A percentile compares a stretch with the other conserved stretches of the same genome.
Evolutionary conservation across 2,113 vertebrate genomes (phyloP).

Genomic region (Saccopteryx leptura): DNA sequence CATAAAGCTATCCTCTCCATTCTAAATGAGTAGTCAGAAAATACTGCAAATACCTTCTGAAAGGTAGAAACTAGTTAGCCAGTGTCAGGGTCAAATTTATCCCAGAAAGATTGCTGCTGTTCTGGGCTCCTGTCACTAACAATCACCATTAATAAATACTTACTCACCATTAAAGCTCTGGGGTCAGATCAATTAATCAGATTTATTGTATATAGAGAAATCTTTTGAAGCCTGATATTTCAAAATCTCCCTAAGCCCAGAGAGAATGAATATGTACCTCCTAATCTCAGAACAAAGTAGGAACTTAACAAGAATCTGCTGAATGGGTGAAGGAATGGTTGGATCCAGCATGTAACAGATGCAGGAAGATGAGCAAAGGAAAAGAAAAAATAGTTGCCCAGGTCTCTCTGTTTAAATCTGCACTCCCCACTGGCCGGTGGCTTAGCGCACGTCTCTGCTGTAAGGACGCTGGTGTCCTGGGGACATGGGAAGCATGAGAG

Average conservation of each 20-base stretch:
- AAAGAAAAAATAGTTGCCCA: not conserved
- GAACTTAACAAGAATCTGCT: not conserved
- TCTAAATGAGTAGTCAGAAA: not conserved
- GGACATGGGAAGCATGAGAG: not conserved
- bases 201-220: not conserved
- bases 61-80: not conserved
- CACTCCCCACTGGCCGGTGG: not conserved
- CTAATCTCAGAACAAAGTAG: not conserved
- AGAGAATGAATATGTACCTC: not conserved
- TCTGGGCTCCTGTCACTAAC: not conserved
- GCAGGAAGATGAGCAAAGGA: not conserved
- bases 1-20: not conserved
- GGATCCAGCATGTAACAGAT: not conserved
- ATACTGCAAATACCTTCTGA: constrained; percentile 16
- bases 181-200: not conserved
- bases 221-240: not conserved
- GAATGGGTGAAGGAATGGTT: not conserved
- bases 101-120: not conserved
- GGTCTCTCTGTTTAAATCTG: not conserved
- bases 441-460: not conserved
- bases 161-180: not conserved
- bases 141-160: not conserved
- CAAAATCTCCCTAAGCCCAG: not conserved
- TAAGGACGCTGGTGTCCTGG: not conserved
- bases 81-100: not conserved